Conservation (phyloP, 2,888 invertebrate species). For the Steinernema hermaphroditum region DNA sequence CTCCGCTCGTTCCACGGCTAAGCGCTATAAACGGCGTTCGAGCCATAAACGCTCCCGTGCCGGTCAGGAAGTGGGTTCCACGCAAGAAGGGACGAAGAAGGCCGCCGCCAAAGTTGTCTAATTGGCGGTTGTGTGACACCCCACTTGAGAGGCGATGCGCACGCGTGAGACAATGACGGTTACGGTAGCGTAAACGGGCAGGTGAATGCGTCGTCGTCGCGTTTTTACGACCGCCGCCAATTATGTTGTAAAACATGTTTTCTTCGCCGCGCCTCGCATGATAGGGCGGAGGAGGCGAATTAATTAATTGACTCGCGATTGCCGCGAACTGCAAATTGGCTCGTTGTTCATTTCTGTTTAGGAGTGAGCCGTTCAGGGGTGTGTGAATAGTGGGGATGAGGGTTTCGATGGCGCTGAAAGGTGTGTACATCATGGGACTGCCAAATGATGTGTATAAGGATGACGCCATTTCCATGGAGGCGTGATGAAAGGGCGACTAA, state of each 20-base stretch:
- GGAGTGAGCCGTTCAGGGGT: too few relatives aligned
- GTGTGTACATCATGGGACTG: too few relatives aligned
- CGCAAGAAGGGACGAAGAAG: neutral
- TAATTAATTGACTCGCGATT: slow-evolving; percentile 8
- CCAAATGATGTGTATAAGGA: too few relatives aligned
- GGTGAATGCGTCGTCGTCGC: slow-evolving; percentile 6
- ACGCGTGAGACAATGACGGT: neutral
- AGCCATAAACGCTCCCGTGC: neutral
- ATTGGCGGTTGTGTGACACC: neutral
- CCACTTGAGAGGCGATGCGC: too few relatives aligned
- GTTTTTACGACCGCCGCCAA: slow-evolving; percentile 16
- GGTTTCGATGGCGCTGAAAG: too few relatives aligned
- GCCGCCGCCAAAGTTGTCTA: neutral
- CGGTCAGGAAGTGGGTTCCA: neutral
- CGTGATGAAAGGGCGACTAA: too few relatives aligned
- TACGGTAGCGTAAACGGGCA: slow-evolving; percentile 6
- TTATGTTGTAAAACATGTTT: slow-evolving; percentile 28
- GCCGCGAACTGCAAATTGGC: slow-evolving; percentile 8
- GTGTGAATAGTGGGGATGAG: too few relatives aligned
- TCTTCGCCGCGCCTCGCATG: slow-evolving; percentile 5
- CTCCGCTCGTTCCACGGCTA: too few relatives aligned
- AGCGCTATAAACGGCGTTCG: neutral
- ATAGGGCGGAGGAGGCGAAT: neutral
- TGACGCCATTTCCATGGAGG: too few relatives aligned
- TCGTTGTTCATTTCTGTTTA: neutral